Base-by-base conservation (phyloP, 1,140 invertebrate species). In the Anoplolepis gracilipes region DNA sequence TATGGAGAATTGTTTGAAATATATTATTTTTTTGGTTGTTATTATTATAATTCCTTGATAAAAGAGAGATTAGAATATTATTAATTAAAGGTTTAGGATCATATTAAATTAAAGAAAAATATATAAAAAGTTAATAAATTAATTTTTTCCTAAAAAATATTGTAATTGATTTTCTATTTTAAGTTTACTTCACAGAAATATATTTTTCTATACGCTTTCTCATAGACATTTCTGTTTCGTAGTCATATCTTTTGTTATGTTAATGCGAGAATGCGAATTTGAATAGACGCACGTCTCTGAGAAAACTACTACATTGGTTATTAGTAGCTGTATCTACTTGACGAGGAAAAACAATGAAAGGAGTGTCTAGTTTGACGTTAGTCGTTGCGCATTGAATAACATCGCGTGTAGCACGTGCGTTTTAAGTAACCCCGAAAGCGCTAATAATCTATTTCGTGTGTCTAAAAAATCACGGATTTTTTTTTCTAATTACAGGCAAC, bases 301-400 rank as follows among this genome's bases (percentile, higher is more conserved):
- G 33, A 11, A 81, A 70, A 70, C 39, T 81, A 53, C 0, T 53
- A 10, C 6, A 13, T 22, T 49, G 61, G 8, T 70, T 70, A 70
- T 28, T 36, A 8, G 2, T 36, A 8, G 2, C 49, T 64, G 30
- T 11, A 64, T 78, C 76, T 69, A 36, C 2, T 49, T 69, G 42
- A 70, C 6, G 7, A 59, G 30, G 28, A 65, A 28, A 36, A 65
- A 81, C 53, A 81, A 72, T 81, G 49, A 69, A 25, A 69, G 30
- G 33, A 70, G 22, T 16, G 65, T 57, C 22, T 69, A 8, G 33
- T 81, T 81, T 81, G 77, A 79, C 77, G 77, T 79, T 55, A 79
- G 65, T 72, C 16, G n/a, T 3, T 13, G 33, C 42, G 16, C 25
- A 25, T 81, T 81, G 22, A 30, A 13, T 19, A 78, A 78, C 49